A percentile compares a stretch with the other conserved stretches of the same genome.
Conservation (phyloP, 1,140 invertebrate genomes). For the Monochamus saltuarius region DNA sequence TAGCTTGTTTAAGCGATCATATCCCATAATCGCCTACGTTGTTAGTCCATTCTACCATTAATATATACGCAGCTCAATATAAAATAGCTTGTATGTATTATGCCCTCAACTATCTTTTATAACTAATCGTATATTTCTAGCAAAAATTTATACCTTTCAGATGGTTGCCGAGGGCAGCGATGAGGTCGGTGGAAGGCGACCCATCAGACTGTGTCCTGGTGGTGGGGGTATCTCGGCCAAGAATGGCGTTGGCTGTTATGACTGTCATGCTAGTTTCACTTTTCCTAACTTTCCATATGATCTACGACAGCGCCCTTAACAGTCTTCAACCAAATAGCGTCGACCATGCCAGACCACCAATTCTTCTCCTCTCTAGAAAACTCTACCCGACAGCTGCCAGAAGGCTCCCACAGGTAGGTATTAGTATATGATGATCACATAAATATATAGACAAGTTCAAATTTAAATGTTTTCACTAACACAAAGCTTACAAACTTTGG, state of each 20-base stretch:
- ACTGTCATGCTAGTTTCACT: conserved; percentile 74
- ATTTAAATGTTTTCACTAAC: no score
- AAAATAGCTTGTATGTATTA: no score
- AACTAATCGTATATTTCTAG: no score
- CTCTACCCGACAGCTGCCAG: conserved; percentile 45
- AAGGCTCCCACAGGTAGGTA: conserved; percentile 37
- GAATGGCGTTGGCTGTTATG: conserved; percentile 74
- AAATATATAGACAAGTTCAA: no score
- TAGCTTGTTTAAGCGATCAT: no score
- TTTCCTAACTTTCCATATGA: conserved; percentile 77
- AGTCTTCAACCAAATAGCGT: conserved; percentile 60
- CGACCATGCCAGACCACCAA: conserved; percentile 36
- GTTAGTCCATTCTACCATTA: no score
- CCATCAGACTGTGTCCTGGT: conserved; percentile 77
- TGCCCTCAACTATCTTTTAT: no score
- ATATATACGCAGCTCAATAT: no score
- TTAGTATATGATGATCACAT: no score
- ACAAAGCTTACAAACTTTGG: no score
- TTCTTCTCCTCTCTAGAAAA: conserved; percentile 41
- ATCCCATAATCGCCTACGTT: no score
- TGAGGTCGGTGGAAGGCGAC: conserved; percentile 74
- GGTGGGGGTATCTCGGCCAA: conserved; percentile 74
- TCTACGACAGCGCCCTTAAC: conserved; percentile 80
- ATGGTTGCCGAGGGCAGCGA: conserved; percentile 75
- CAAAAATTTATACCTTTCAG: conserved; percentile 51